These are phyloP conservation scores for Cryptoprocta ferox DNA, from an alignment of 2,797 vertebrate species.

Conservation along the genomic window DNA sequence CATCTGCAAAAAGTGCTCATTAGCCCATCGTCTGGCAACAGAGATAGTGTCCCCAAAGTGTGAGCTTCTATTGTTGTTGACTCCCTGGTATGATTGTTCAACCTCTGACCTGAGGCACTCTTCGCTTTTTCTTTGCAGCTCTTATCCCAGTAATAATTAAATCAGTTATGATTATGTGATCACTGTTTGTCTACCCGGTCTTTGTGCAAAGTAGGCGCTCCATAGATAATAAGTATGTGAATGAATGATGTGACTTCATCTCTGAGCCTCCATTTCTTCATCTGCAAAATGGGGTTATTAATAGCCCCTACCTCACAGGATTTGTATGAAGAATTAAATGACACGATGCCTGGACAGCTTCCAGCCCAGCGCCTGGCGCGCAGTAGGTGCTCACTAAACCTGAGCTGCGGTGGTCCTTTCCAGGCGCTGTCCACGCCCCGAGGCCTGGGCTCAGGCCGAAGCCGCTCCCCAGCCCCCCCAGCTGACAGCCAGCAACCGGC, in stretches of 20 bases:
- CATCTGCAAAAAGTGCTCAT: not conserved
- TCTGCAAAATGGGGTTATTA: constrained; percentile 65
- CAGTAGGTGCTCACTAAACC: constrained; percentile 76
- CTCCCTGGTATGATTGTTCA: not conserved
- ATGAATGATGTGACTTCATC: constrained; percentile 35
- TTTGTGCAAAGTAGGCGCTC: constrained; percentile 21
- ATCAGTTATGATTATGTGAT: not conserved
- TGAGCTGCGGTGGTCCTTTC: constrained; percentile 79
- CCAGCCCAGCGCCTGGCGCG: constrained; percentile 53
- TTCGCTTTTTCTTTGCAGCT: constrained; percentile 30
- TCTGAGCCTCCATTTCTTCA: constrained; percentile 64
- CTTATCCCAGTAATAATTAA: not conserved
- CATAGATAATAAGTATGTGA: constrained; percentile 21
- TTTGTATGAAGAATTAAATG: constrained; percentile 69
- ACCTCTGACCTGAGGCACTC: not conserved
- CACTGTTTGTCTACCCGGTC: not conserved
- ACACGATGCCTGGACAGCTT: constrained; percentile 67
- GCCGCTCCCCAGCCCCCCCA: constrained; percentile 50
- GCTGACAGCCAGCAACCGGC: constrained; percentile 71
- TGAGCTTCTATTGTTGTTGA: not conserved
- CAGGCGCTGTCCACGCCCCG: constrained; percentile 76
- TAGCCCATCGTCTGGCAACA: not conserved
- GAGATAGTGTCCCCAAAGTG: not conserved
- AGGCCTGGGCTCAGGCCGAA: constrained; percentile 79
- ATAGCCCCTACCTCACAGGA: constrained; percentile 70